phyloP scores from a whole-genome alignment of 2,888 invertebrate genomes.

The Petrophora chlorosata region DNA sequence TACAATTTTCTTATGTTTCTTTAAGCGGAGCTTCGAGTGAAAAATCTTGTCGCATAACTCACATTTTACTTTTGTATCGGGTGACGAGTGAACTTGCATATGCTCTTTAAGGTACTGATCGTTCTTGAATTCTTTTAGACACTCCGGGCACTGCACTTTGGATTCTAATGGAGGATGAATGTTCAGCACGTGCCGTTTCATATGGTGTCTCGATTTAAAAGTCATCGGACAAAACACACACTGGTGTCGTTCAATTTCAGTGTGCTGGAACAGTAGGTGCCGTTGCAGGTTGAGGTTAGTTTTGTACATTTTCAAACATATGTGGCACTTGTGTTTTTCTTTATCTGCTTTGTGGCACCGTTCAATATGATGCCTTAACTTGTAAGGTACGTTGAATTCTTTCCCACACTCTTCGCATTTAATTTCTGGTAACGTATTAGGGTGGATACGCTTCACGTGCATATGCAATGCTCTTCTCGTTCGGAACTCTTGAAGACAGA shows the following conservation, averaged over 20 bases:
- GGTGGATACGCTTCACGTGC: conserved; percentile 72
- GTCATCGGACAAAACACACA: conserved; percentile 78
- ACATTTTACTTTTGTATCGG: conserved; percentile 73
- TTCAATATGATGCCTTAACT: conserved; percentile 69
- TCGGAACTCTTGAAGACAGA: conserved; percentile 72
- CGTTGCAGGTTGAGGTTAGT: conserved; percentile 67
- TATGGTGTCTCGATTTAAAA: conserved; percentile 74
- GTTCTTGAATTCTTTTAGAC: conserved; percentile 75
- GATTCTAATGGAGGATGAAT: conserved; percentile 77
- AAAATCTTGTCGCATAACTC: conserved; percentile 74
- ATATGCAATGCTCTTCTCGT: conserved; percentile 70
- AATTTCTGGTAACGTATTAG: conserved; percentile 67
- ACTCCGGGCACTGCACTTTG: conserved; percentile 73
- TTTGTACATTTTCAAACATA: conserved; percentile 71
- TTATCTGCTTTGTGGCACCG: conserved; percentile 59
- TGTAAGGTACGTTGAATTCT: conserved; percentile 71
- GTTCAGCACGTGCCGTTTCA: conserved; percentile 75
- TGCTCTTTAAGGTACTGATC: conserved; percentile 76
- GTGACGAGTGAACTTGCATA: conserved; percentile 73
- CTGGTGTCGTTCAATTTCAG: conserved; percentile 65
- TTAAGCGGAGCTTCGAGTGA: conserved; percentile 69
- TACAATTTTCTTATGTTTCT: conserved; percentile 76
- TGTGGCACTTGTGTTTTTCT: conserved; percentile 68
- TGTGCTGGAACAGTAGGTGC: conserved; percentile 70
- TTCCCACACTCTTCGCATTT: conserved; percentile 73